Evolutionary conservation across 2,888 invertebrate genomes (phyloP).

Genomic region (Drosophila flavopinicola): DNA sequence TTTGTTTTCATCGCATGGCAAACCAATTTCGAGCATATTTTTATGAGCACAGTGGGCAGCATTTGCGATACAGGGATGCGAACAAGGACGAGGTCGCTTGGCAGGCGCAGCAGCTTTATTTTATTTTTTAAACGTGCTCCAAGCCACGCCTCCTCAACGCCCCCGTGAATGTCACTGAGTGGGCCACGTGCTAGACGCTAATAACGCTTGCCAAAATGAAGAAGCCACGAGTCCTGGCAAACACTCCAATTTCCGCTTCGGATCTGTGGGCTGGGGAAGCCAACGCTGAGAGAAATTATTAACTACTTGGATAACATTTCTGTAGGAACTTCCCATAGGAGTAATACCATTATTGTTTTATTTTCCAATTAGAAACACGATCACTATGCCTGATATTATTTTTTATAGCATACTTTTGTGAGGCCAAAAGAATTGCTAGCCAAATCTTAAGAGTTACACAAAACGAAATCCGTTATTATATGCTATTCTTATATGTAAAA

Average conservation of each 20-base stretch:
- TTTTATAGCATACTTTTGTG: neutral
- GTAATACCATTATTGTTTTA: no score
- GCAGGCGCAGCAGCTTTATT: conserved; percentile 73
- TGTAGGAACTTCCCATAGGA: no score
- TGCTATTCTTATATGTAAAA: neutral
- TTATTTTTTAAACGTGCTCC: conserved; percentile 74
- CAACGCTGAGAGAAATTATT: conserved; percentile 28
- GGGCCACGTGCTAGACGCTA: conserved; percentile 63
- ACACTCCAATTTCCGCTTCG: conserved; percentile 12
- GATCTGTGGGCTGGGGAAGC: conserved; percentile 5
- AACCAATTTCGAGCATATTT: conserved; percentile 78
- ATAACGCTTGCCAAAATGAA: conserved; percentile 55
- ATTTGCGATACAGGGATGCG: conserved; percentile 7
- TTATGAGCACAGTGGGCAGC: conserved; percentile 70
- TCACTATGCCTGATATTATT: neutral
- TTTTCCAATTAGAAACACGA: neutral
- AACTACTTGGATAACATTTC: neutral
- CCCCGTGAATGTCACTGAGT: conserved; percentile 15
- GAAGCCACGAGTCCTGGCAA: conserved; percentile 16
- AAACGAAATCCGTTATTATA: neutral
- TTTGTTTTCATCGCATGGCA: conserved; percentile 42
- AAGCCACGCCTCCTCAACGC: conserved; percentile 46
- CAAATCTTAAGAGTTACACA: neutral
- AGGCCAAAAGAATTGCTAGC: neutral
- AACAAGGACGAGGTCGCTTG: conserved; percentile 23